Evolutionary conservation across 2,888 invertebrate species (phyloP).

Genomic region (Bellardia pandia): DNA sequence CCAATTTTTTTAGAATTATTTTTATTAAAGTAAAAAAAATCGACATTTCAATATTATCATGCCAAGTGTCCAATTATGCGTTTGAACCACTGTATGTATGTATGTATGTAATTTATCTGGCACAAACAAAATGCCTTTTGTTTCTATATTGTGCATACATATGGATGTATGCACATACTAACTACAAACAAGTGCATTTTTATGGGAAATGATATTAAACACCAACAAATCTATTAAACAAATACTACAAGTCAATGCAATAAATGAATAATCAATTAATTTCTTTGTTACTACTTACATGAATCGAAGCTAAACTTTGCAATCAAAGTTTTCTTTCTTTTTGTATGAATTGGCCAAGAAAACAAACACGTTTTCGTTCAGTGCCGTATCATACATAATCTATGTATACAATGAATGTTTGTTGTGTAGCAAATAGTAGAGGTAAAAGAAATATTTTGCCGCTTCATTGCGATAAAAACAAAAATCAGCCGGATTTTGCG

Average conservation of each 20-base stretch:
- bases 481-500: conserved; percentile 53
- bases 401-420: not conserved
- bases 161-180: too few relatives aligned
- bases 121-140: too few relatives aligned
- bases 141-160: too few relatives aligned
- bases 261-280: conserved; percentile 4
- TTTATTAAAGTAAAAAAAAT: too few relatives aligned
- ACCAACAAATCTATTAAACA: not conserved
- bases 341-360: conserved; percentile 8
- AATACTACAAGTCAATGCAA: not conserved
- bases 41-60: too few relatives aligned
- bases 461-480: conserved; percentile 54
- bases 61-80: too few relatives aligned
- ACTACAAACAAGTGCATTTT: too few relatives aligned
- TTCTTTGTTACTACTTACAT: conserved; percentile 31
- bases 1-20: too few relatives aligned
- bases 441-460: conserved; percentile 32
- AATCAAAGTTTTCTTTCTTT: not conserved
- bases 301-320: conserved; percentile 1
- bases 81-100: too few relatives aligned
- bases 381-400: not conserved
- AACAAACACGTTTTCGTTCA: conserved; percentile 22
- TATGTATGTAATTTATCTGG: too few relatives aligned
- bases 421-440: not conserved
- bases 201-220: not conserved